phyloP scores from a whole-genome alignment of 2,888 invertebrate genomes.

The Amphipyra berbera region DNA sequence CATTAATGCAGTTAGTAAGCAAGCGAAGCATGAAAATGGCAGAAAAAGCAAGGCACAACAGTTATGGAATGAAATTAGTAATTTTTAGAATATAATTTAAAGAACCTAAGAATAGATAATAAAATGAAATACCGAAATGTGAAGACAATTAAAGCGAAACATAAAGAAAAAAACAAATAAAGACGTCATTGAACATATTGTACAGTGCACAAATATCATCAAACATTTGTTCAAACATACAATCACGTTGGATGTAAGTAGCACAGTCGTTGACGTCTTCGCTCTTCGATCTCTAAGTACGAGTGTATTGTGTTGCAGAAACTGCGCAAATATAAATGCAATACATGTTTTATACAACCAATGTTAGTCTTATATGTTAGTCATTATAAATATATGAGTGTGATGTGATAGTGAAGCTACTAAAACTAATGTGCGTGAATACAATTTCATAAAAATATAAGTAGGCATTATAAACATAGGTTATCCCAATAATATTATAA shows the following conservation, averaged over 20 bases:
- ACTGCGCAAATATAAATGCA: constrained; percentile 83
- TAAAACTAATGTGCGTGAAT: constrained; percentile 50
- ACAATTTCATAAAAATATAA: constrained; percentile 18
- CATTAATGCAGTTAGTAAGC: constrained; percentile 74
- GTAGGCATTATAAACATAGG: constrained; percentile 12
- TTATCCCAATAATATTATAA: constrained; percentile 8
- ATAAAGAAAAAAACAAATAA: no score
- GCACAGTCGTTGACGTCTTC: constrained; percentile 79
- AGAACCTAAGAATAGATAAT: constrained; percentile 8
- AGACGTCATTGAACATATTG: constrained; percentile 67
- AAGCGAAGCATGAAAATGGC: constrained; percentile 70
- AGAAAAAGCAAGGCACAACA: constrained; percentile 39
- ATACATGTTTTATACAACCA: constrained; percentile 61
- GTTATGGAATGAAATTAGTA: constrained; percentile 11
- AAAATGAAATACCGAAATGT: constrained; percentile 30
- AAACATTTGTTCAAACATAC: constrained; percentile 78
- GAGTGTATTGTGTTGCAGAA: constrained; percentile 88
- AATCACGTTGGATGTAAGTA: constrained; percentile 81
- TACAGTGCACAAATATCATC: constrained; percentile 79
- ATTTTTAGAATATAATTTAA: constrained; percentile 1
- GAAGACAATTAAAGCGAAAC: constrained; percentile 43
- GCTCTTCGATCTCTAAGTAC: constrained; percentile 86
- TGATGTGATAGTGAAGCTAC: constrained; percentile 39
- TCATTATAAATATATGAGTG: constrained; percentile 36
- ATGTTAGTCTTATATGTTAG: constrained; percentile 63